These are phyloP conservation scores for Stenichneumon culpator DNA, from an alignment of 2,888 invertebrate genomes.

Conservation along the genomic window DNA sequence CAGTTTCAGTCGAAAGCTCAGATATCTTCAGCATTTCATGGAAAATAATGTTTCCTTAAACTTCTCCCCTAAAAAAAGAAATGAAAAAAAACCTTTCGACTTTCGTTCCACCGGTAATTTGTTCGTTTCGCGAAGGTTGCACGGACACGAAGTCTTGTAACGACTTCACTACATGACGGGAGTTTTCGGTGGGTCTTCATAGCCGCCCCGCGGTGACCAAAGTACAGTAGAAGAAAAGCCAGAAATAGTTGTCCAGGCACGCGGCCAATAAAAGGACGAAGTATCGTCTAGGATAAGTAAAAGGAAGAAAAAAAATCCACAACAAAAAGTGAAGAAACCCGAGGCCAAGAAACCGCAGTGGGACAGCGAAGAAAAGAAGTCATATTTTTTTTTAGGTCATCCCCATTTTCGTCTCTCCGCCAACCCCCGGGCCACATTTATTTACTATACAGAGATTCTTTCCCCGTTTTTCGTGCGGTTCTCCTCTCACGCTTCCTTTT, in stretches of 20 bases:
- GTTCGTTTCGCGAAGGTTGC: not conserved
- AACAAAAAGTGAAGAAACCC: conserved; percentile 3
- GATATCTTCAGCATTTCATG: not conserved
- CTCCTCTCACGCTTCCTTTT: not conserved
- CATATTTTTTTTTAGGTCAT: conserved; percentile 21
- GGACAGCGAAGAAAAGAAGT: conserved; percentile 12
- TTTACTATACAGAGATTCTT: conserved; percentile 22
- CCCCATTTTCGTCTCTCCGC: not conserved
- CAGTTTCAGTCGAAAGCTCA: not conserved
- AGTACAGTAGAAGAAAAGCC: not conserved
- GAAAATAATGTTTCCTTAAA: not conserved
- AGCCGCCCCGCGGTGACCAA: not conserved
- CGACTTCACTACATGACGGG: not conserved
- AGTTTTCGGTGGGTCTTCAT: not conserved
- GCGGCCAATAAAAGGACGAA: conserved; percentile 30
- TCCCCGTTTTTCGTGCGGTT: not conserved
- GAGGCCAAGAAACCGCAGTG: not conserved
- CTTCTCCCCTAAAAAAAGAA: not conserved
- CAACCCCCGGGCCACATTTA: conserved; percentile 1
- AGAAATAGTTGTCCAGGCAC: not conserved
- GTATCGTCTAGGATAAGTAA: not conserved
- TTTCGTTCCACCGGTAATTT: not conserved
- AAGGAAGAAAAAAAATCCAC: conserved; percentile 5
- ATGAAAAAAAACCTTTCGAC: not conserved
- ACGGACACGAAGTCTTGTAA: not conserved